These are phyloP conservation scores for Drosophila pandora DNA, from an alignment of 1,140 invertebrate species.

Conservation along the genomic window DNA sequence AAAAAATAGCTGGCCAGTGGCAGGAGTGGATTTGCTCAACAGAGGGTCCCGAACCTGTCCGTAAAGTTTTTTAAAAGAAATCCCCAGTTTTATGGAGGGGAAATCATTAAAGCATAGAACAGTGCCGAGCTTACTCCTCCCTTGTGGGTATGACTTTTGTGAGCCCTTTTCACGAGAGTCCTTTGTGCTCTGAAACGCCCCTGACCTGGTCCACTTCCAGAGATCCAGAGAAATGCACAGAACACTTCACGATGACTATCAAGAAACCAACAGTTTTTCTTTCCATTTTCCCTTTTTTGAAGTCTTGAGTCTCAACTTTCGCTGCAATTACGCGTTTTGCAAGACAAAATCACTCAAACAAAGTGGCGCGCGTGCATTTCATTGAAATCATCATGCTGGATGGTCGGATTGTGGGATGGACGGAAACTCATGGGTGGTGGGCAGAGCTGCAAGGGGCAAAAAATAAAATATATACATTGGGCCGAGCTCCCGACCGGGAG, in stretches of 20 bases:
- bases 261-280: slow-evolving; percentile 36
- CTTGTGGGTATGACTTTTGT: not conserved
- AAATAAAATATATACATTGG: not conserved
- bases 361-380: slow-evolving; percentile 76
- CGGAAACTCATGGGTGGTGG: not conserved
- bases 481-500: too few relatives aligned
- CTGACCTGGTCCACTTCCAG: slow-evolving; percentile 29
- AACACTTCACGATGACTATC: slow-evolving; percentile 28
- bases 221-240: not conserved
- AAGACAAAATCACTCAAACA: slow-evolving; percentile 80
- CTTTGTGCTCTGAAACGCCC: slow-evolving; percentile 24
- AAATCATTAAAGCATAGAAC: not conserved
- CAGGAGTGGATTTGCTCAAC: not conserved
- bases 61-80: not conserved
- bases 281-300: slow-evolving; percentile 8
- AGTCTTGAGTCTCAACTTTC: slow-evolving; percentile 64
- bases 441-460: not conserved
- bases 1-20: slow-evolving; percentile 7
- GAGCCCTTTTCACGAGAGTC: not conserved
- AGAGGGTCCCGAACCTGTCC: not conserved
- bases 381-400: slow-evolving; percentile 64
- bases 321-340: slow-evolving; percentile 77
- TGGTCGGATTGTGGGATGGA: not conserved
- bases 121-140: too few relatives aligned
- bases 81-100: not conserved